Evolutionary conservation across 2,797 vertebrate genomes (phyloP), one percentile per base, ranked within the genome.

Genomic region (Acanthurus tractus): DNA sequence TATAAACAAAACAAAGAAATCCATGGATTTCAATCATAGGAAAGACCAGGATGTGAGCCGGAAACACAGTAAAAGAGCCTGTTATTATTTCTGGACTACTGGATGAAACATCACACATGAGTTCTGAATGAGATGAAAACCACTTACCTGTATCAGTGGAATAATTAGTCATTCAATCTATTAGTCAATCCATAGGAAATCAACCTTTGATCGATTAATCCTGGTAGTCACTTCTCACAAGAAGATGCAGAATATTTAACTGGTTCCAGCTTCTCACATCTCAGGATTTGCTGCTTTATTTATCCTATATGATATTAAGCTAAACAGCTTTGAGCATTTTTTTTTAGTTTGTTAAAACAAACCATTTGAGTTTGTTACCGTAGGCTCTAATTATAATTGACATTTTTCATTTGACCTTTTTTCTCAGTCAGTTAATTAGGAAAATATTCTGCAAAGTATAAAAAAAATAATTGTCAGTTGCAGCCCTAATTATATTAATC

Each of bases 361-460:
- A 20, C 17, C 22, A 40, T 48, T 72, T 34, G 0, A 67, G 9
- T 45, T 25, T 36, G 7, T 18, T 52, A 18, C 57, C 46, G 23
- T 0, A 63, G 57, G 73, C 50, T 63, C 6, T 46, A 20, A 57
- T 70, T 66, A 64, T 25, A 62, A 77, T 42, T 2, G 34, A 29
- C 13, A 46, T 62, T 42, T 73, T 45, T 58, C 23, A 45, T 34
- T 44, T 68, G 17, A 44, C 57, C 44, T 34, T 61, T 57, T 52
- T 25, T 34, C 13, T 34, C 34, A 20, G 18, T 63, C 50, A 23
- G 45, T 63, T 70, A 65, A 70, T 70, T 52, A 5, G 38, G 15
- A n/a, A 48, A 74, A 54, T 49, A 50, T 72, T 53, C 15, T 2
- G 25, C 6, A n/a, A 6, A 56, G 23, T 53, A 49, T 36, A 29